These are phyloP conservation scores for Paradisaea rubra DNA, from an alignment of 2,113 vertebrate genomes.

Conservation along the genomic window DNA sequence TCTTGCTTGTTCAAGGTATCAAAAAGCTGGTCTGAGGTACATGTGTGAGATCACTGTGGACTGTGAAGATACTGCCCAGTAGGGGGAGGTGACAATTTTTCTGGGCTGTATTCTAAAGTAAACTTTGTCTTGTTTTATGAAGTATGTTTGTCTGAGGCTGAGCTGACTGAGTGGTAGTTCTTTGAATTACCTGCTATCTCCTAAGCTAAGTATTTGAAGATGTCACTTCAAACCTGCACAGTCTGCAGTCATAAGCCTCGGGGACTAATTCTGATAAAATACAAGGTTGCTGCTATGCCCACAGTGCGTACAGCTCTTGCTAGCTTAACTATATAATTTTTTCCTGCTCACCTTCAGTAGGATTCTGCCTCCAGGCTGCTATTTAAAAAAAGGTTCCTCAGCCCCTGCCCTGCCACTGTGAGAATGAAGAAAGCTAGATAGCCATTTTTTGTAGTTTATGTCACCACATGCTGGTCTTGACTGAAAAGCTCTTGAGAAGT, in stretches of 20 bases:
- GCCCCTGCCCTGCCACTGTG: background rate
- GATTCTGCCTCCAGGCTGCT: background rate
- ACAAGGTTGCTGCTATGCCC: background rate
- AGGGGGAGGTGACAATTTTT: background rate
- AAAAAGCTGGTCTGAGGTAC: background rate
- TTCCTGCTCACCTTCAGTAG: background rate
- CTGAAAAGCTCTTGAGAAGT: background rate
- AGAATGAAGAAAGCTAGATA: background rate
- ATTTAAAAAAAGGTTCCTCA: background rate
- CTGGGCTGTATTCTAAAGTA: background rate
- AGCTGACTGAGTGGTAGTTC: background rate
- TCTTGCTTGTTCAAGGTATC: background rate
- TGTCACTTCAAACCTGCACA: background rate
- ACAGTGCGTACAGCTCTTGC: background rate
- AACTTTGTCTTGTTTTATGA: background rate
- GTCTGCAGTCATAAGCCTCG: background rate
- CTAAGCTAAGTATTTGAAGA: background rate
- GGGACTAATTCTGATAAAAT: background rate
- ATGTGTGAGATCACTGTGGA: background rate
- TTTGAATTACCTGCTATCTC: background rate
- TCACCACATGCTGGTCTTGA: background rate
- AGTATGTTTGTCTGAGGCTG: background rate
- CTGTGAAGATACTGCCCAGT: background rate
- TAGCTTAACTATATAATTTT: background rate
- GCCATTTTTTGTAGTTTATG: background rate